Evolutionary conservation across 2,888 invertebrate genomes (phyloP).

Genomic region (Myopa tessellatipennis): DNA sequence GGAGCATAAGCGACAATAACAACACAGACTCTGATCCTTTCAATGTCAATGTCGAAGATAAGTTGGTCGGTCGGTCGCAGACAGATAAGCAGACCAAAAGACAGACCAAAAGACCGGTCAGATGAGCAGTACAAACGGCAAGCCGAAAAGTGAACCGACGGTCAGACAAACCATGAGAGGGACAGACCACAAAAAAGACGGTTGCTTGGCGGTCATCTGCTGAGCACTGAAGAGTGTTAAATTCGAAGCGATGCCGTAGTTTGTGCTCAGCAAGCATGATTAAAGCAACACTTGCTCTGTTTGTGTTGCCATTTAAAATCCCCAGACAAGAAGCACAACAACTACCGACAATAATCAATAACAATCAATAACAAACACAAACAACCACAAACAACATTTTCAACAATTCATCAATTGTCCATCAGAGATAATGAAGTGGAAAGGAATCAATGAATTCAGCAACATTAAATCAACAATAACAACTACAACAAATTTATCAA

Average conservation of each 20-base stretch:
- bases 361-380: neutral
- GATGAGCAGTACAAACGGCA: neutral
- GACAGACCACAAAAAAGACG: too few species aligned
- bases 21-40: too few species aligned
- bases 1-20: neutral
- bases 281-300: neutral
- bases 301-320: slow-evolving; percentile 11
- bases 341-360: neutral
- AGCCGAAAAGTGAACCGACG: too few species aligned
- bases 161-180: too few species aligned
- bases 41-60: neutral
- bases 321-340: slow-evolving; percentile 7
- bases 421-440: slow-evolving; percentile 36
- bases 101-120: neutral
- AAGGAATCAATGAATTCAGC: neutral
- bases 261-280: neutral
- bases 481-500: neutral
- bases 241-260: slow-evolving; percentile 1
- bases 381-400: slow-evolving; percentile 16
- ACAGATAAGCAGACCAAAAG: neutral
- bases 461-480: neutral
- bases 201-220: neutral
- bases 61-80: neutral
- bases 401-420: slow-evolving; percentile 34
- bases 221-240: neutral